Evolutionary conservation across 2,113 vertebrate species (phyloP), one percentile per base, ranked within the genome.

Genomic region (Lamprotornis superbus): DNA sequence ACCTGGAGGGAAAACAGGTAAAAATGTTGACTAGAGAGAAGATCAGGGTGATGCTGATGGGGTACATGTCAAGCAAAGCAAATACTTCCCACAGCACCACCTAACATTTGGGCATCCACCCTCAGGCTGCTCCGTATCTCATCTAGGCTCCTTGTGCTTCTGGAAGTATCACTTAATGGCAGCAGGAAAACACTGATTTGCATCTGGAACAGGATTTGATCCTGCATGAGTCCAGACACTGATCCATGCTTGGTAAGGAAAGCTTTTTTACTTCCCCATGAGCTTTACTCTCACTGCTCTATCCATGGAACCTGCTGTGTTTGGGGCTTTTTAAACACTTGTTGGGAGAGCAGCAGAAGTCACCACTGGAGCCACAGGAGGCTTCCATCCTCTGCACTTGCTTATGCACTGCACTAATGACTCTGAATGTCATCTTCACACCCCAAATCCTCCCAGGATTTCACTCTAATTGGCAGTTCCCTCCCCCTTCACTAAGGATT

Each of bases 191-290:
- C 16, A 64, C 6, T 18, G 47, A 83, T 63, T 63, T 78, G 27
- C 35, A 56, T 56, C 52, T 74, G 49, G 83, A 68, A 68, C 10
- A 17, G 21, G 16, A 59, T 4, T 64, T 16, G 75, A 39, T 59
- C 61, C 69, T 68, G 12, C 33, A 19, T 4, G 5, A 82, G 10
- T n/a, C 17, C 80, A 67, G n/a, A 56, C 25, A 68, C 16, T 24
- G 44, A 71, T 17, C 11, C 15, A 23, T 0, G 0, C 4, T 52
- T 50, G 47, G 15, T 60, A 33, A 89, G 15, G 35, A 52, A 80
- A 73, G 25, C 0, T 27, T 56, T 68, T 80, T 50, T 24, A 65
- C 5, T 63, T 37, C 20, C 5, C 8, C 17, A 8, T 12, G 49
- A 53, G 12, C 17, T 74, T 78, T 57, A 8, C 7, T 84, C 18